Percentiles rank a stretch among this genome's conserved stretches.
phyloP scores from a whole-genome alignment of 2,888 invertebrate genomes.

The Stratiomys singularior region DNA sequence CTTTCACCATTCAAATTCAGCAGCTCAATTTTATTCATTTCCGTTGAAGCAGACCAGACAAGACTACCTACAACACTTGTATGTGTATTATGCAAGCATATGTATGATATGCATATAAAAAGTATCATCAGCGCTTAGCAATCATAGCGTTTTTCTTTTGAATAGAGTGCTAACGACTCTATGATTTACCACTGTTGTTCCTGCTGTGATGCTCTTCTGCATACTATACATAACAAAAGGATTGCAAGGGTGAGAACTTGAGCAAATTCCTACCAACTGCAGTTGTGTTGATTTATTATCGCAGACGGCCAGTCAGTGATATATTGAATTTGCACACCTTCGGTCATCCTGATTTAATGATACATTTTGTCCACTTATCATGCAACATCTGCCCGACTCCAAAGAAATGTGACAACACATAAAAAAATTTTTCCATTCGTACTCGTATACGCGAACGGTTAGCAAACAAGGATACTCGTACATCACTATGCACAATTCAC shows the following conservation, averaged over 20 bases:
- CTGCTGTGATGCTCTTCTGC: neutral
- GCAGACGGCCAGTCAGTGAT: neutral
- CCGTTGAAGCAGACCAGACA: conserved; percentile 21
- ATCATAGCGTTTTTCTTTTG: neutral
- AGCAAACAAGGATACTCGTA: neutral
- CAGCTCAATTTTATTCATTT: conserved; percentile 32
- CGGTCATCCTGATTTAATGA: conserved; percentile 13
- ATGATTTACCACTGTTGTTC: conserved; percentile 8
- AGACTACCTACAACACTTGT: conserved; percentile 1
- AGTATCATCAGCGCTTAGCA: neutral
- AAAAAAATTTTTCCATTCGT: neutral
- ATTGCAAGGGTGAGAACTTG: neutral
- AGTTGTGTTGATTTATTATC: conserved; percentile 7
- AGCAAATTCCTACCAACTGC: neutral
- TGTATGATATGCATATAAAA: neutral
- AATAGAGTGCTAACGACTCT: conserved; percentile 8
- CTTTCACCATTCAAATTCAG: conserved; percentile 19
- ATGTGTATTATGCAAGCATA: neutral
- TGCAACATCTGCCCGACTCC: conserved; percentile 8
- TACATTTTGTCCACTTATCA: conserved; percentile 19
- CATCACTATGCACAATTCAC: neutral
- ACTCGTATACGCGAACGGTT: neutral
- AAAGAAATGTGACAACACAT: neutral
- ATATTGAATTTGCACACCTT: conserved; percentile 1
- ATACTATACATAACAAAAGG: neutral